Conservation (phyloP, 2,113 vertebrate genomes). For the Pseudolaguvia tuberculata region DNA sequence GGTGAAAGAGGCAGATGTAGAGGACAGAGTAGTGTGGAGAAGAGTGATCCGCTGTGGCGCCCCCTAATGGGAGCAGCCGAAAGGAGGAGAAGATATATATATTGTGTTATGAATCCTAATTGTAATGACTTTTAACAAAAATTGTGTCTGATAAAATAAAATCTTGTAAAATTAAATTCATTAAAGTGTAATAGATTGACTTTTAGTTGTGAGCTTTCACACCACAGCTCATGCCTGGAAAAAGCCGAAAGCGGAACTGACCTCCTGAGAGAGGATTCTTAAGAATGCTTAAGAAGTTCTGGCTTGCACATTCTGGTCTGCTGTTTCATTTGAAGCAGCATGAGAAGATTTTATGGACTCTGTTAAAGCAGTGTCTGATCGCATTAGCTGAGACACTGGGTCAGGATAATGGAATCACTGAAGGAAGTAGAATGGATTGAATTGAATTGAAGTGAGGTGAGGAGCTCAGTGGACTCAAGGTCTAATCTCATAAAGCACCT, state of each 20-base stretch:
- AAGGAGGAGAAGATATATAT: too few relatives aligned
- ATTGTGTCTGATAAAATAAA: not conserved
- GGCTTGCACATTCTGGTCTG: constrained; percentile 20
- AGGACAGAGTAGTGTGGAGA: too few relatives aligned
- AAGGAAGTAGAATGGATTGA: constrained; percentile 50
- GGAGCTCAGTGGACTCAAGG: constrained; percentile 24
- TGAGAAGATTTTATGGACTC: constrained; percentile 23
- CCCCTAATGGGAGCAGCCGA: too few relatives aligned
- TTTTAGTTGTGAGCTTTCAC: not conserved
- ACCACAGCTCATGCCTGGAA: not conserved
- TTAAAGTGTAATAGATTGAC: not conserved
- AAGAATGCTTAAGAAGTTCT: constrained; percentile 14
- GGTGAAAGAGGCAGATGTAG: too few relatives aligned
- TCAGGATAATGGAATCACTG: constrained; percentile 45
- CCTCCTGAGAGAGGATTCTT: constrained; percentile 3
- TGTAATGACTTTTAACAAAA: not conserved
- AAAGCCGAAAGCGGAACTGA: constrained; percentile 9
- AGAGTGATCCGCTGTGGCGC: too few relatives aligned
- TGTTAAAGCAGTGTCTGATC: constrained; percentile 44
- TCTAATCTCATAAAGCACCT: constrained; percentile 17
- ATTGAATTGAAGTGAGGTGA: constrained; percentile 47
- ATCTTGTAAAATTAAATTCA: not conserved
- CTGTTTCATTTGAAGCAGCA: constrained; percentile 30
- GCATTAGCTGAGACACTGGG: constrained; percentile 35
- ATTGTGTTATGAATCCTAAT: too few relatives aligned